Percentiles rank a stretch among this genome's conserved stretches.
Evolutionary conservation across 2,888 invertebrate genomes (phyloP).

Genomic region (Lamellibrachia satsuma): DNA sequence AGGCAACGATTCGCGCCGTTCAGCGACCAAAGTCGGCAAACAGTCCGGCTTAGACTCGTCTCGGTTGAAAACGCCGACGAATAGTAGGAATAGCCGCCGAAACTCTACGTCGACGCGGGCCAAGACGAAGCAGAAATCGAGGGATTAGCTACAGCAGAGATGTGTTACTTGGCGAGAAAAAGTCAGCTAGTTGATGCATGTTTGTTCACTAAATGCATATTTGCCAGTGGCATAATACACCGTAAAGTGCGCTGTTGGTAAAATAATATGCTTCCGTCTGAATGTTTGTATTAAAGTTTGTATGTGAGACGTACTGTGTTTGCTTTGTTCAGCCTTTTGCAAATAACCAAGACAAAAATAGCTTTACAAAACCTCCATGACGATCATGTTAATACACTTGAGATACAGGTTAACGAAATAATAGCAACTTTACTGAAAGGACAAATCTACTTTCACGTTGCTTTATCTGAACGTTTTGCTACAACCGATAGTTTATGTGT

Average conservation of each 20-base stretch:
- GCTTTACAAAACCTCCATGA: not conserved
- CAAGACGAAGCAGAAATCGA: not conserved
- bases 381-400: not conserved
- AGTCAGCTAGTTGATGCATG: not conserved
- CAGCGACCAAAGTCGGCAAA: not conserved
- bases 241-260: not conserved
- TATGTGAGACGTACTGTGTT: not conserved
- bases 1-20: not conserved
- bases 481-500: too few species aligned
- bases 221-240: not conserved
- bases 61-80: not conserved
- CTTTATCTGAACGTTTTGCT: too few species aligned
- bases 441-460: not conserved
- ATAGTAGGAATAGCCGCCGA: not conserved
- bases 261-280: not conserved
- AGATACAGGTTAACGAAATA: not conserved
- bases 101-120: not conserved
- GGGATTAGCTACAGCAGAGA: not conserved
- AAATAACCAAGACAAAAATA: not conserved
- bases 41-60: not conserved
- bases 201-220: constrained; percentile 4
- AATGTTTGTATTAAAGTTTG: not conserved
- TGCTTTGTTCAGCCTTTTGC: not conserved
- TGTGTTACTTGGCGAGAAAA: not conserved
- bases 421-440: not conserved